These are phyloP conservation scores for Heliocidaris erythrogramma DNA, from an alignment of 35 echinoderm and acorn worm genomes.

Conservation along the genomic window DNA sequence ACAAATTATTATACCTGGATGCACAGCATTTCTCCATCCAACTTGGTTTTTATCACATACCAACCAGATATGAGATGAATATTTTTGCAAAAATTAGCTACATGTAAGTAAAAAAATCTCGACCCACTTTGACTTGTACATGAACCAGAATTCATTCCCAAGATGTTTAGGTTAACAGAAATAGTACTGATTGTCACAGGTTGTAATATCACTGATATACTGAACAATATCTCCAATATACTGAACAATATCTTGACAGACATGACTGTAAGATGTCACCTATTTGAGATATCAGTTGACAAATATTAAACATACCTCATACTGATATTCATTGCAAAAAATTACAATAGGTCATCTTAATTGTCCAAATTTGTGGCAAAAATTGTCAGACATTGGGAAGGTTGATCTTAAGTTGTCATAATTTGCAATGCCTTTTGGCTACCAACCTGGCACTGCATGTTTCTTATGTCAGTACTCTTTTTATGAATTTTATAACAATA, in stretches of 20 bases:
- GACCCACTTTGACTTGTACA: neutral
- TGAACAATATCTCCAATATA: neutral
- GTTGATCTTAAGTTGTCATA: too few relatives aligned
- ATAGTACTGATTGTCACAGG: slow-evolving; percentile 17
- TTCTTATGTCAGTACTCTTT: too few relatives aligned
- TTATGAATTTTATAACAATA: too few relatives aligned
- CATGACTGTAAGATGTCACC: neutral
- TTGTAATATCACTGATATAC: neutral
- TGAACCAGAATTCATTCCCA: neutral
- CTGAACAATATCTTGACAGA: neutral
- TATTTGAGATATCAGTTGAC: neutral
- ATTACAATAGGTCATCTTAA: too few relatives aligned
- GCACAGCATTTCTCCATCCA: too few relatives aligned
- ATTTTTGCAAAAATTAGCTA: neutral
- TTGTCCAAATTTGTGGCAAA: too few relatives aligned
- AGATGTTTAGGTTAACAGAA: neutral
- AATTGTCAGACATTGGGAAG: too few relatives aligned
- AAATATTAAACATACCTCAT: neutral
- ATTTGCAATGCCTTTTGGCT: too few relatives aligned
- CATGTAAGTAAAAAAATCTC: neutral
- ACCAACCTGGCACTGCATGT: too few relatives aligned
- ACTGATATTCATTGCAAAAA: neutral
- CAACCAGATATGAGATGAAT: neutral
- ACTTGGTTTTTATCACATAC: too few relatives aligned
- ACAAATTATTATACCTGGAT: too few relatives aligned